Base-by-base conservation (phyloP, 2,113 vertebrate genomes). In the Phalacrocorax pelagicus region DNA sequence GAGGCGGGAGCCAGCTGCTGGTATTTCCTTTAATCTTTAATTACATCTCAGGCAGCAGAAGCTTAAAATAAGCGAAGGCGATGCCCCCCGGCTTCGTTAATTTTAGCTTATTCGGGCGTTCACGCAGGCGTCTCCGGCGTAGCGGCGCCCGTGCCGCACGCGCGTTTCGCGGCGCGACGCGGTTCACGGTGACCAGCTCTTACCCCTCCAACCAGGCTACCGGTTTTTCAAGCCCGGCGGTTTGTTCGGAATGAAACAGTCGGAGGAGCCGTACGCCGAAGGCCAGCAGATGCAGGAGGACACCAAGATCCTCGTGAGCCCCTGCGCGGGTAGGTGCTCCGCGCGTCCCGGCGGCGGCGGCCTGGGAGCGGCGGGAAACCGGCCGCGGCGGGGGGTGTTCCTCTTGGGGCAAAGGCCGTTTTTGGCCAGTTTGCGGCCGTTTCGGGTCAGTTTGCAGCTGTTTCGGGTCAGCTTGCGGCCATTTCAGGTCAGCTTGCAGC, bases 181-280 rank as follows among this genome's bases (percentile, higher is more conserved):
- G 2, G 36, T 7, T 51, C 9, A 4, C 1, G 32, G 32, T 55
- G 82, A 95, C 71, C 38, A 1, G 30, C 52, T 61, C 74, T 24
- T 40, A 2, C 44, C 6, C 63, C 71, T 52, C 21, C n/a, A 2
- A 18, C 27, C 94, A 97, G 95, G 86, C 29, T 97, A 96, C 57
- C 62, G 96, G 1, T 97, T 96, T 27, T 97, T 97, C 42, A 96
- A 96, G 87, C 94, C 96, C 1, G 89, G 91, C 1, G 93, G 91
- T 1, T 42, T 96, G 32, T 97, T 97, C 0, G 91, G 95, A 3
- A 92, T 95, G 9, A 96, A 97, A 14, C 89, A 89, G 16, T 55
- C 89, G 2, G 96, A 95, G 63, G 93, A 95, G 81, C 72, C 86
- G 0, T 95, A 40, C 13, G 1, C 67, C 0, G 91, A 88, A 2